Percentiles rank a stretch among this genome's conserved stretches.
These are phyloP conservation scores for Poecilia picta DNA, from an alignment of 2,797 vertebrate genomes.

Conservation along the genomic window DNA sequence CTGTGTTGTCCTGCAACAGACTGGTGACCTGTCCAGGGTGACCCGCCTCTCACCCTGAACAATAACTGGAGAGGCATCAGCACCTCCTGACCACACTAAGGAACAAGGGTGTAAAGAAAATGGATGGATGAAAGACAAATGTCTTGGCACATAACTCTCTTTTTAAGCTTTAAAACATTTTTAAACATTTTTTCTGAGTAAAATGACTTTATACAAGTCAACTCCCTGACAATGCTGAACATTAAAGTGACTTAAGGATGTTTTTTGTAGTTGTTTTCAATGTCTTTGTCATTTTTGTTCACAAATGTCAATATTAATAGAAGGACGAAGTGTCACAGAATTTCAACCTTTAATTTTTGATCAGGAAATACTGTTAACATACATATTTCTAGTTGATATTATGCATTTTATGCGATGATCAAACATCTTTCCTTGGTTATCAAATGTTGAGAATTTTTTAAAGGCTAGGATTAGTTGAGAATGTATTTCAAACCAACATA, in stretches of 20 bases:
- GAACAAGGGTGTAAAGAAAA: too few relatives aligned
- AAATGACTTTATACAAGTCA: too few relatives aligned
- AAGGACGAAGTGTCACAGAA: background rate
- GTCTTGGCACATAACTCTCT: background rate
- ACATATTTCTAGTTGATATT: background rate
- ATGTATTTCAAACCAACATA: background rate
- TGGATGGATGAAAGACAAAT: background rate
- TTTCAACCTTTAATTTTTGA: background rate
- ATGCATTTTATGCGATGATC: background rate
- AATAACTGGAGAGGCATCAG: too few relatives aligned
- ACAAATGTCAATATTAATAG: background rate
- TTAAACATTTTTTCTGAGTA: too few relatives aligned
- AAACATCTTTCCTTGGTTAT: background rate
- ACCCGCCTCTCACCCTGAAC: too few relatives aligned
- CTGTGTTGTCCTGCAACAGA: too few relatives aligned
- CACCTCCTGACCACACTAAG: too few relatives aligned
- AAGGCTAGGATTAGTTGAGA: background rate
- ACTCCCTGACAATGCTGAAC: too few relatives aligned
- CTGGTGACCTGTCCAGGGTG: too few relatives aligned
- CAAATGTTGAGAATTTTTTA: background rate
- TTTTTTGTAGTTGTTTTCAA: too few relatives aligned
- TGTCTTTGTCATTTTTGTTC: too few relatives aligned
- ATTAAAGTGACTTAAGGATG: too few relatives aligned
- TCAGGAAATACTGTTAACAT: background rate
- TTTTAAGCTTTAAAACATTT: background rate